Evolutionary conservation across 2,888 invertebrate species (phyloP), one percentile per base, ranked within the genome.

Genomic region (Rosalia funebris): DNA sequence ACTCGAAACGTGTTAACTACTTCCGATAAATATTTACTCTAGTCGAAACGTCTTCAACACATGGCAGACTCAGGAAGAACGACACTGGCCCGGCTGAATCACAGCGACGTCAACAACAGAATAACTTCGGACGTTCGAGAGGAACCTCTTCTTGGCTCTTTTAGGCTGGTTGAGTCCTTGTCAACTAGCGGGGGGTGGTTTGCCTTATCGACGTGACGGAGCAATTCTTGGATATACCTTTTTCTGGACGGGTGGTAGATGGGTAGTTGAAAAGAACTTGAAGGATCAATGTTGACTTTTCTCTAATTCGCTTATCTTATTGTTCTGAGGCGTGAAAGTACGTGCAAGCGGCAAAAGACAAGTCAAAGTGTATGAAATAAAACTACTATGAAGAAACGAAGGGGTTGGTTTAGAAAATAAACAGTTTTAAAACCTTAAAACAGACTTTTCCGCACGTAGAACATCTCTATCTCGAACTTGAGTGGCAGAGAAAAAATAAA

Each of bases 131-230:
- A 2, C 5, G 20, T 10, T 5, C 20, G 19, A 12, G 25, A 12
- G 37, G 36, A 14, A 10, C 20, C 20, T 15, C 50, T 16, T 37
- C 17, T 14, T 45, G 57, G 45, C 54, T 55, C 53, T 62, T 66
- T 60, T 61, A 56, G 55, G 37, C 46, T 61, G 20, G 17, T 56
- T 58, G 46, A 32, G n/a, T 19, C 57, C 66, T 63, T 64, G 67
- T 66, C 63, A 66, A 62, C 61, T 69, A 50, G 59, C 67, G 66
- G 66, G 70, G 67, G 66, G 59, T 32, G 11, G 15, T 19, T 53
- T 41, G 32, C 31, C 42, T 34, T 53, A 3, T 9, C 11, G 17
- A 17, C 17, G n/a, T 17, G 46, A 47, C 48, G 36, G 48, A 36
- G 16, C 37, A 12, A 19, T 48, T 48, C 47, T 37, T 36, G 37